Evolutionary conservation across 2,888 invertebrate species (phyloP), one percentile per base, ranked within the genome.

Genomic region (Papilio gigon): DNA sequence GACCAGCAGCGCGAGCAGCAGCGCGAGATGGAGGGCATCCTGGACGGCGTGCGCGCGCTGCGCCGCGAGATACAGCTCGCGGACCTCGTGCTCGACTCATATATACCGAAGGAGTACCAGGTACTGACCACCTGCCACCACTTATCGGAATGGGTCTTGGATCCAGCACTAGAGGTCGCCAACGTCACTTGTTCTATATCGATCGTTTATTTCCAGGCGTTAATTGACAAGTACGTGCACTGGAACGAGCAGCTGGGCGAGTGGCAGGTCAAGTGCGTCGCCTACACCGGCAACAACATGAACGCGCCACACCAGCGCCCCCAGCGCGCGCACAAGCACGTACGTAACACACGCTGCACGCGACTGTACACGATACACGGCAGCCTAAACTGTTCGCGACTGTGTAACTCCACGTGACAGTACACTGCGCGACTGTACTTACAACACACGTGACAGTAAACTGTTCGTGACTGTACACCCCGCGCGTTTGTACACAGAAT

Each of bases 221-320:
- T 97, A 88, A 97, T 99, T 72, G 97, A 98, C 80, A 94, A 96
- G 78, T 97, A 98, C 82, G 96, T 98, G 53, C 96, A 97, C 80
- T 99, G 99, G 98, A 99, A 98, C 90, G 98, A 98, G 86, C 99
- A 99, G 81, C 97, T 98, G 37, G 99, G 99, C 37, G 99, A 99
- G 87, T 99, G 99, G 97, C 98, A 99, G 85, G 94, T 99, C 58
- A 96, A 96, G 84, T 99, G 99, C 86, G 98, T 99, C 8, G 99
- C 99, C 0, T 99, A 99, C 87, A 98, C 99, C 8, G 99, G 99
- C 0, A 99, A 99, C 90, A 99, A 99, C 84, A 99, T 99, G 98
- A 93, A 96, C 70, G 83, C 84, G 70, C 84, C 84, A 53, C 84
- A 78, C 50, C 63, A 68, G 71, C 77, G 67, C 59, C 73, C 63